Evolutionary conservation across 1,140 invertebrate species (phyloP), one percentile per base, ranked within the genome.

Genomic region (Microplitis demolitor): DNA sequence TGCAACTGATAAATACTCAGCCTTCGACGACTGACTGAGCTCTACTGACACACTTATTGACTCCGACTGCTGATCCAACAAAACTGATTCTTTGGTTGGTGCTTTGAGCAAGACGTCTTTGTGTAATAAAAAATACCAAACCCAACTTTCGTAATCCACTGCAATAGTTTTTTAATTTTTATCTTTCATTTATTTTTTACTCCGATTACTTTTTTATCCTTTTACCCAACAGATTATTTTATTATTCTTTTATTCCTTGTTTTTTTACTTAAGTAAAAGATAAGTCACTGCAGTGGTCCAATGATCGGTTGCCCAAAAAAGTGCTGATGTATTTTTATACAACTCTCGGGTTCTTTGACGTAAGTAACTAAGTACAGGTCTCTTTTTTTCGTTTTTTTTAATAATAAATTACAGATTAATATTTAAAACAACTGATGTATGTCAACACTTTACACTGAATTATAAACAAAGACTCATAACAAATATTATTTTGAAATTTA

Each of bases 21-120:
- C 64, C 64, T 34, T 34, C 39, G 64, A n/a, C 4, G 68, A 73
- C 70, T 70, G 72, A 67, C 63, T 66, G 67, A 73, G 82, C 80
- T 81, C 82, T 81, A 83, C 82, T 83, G 81, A 83, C 82, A 82
- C 81, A 83, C 78, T 81, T 82, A 66, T 58, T 62, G 50, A 63
- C 8, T 63, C 11, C 13, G 24, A 24, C 24, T 24, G 24, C 31
- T 37, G 13, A 33, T 13, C 0, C 8, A 14, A 14, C 61, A 4
- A n/a, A 14, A 6, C 35, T 35, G 35, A 63, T 63, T 63, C 61
- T 63, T 37, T 63, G 33, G 4, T 33, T 63, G 33, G 4, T 33
- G 60, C 13, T 37, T 31, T 66, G 16, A 31, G 16, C 39, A 34
- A 67, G 71, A 72, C 56, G 60, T 64, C 31, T 54, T 34, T 31